Evolutionary conservation across 2,797 vertebrate genomes (phyloP).

Genomic region (Hydrolagus colliei): DNA sequence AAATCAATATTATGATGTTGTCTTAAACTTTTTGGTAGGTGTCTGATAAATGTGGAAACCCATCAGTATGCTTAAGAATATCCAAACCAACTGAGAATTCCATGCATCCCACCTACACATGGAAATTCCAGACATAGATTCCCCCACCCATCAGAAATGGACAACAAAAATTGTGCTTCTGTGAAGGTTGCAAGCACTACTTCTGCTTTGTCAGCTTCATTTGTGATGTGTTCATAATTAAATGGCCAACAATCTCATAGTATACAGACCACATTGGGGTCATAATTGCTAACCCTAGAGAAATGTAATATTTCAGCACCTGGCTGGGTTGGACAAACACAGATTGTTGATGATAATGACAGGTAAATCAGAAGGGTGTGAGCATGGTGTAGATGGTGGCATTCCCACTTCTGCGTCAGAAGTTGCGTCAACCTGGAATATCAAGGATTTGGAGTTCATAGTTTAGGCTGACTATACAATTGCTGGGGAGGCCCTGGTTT

Average conservation of each 20-base stretch:
- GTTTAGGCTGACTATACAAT: no score
- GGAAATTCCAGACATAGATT: no score
- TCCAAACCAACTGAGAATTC: no score
- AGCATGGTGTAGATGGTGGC: no score
- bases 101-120: no score
- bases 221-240: constrained; percentile 83
- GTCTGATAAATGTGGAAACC: background rate
- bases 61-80: background rate
- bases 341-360: constrained; percentile 85
- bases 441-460: no score
- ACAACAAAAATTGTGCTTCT: constrained; percentile 41
- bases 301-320: constrained; percentile 79
- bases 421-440: no score
- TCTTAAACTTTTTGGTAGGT: background rate
- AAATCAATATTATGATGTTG: background rate
- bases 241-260: constrained; percentile 64
- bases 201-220: constrained; percentile 73
- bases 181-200: constrained; percentile 52
- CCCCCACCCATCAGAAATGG: background rate
- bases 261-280: constrained; percentile 63
- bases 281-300: constrained; percentile 72
- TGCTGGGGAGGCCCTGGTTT: no score
- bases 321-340: constrained; percentile 75
- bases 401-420: no score
- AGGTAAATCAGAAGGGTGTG: constrained; percentile 36